phyloP scores from a whole-genome alignment of 2,797 vertebrate genomes.

The Orientallactaga sibirica region DNA sequence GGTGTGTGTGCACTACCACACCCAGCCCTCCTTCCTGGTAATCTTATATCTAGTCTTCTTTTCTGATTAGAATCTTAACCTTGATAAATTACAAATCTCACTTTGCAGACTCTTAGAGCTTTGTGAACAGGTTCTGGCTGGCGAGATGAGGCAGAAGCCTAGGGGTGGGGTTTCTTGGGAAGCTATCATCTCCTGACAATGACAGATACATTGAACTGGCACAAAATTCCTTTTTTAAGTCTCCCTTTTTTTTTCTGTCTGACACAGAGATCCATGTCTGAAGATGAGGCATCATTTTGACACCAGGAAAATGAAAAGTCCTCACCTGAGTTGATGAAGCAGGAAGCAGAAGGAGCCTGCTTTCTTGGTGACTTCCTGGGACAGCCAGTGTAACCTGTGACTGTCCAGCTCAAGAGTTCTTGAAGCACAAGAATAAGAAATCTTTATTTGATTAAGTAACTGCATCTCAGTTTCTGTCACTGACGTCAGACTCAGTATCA shows the following conservation, averaged over 20 bases:
- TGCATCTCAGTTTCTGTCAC: not conserved
- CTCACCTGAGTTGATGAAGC: not conserved
- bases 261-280: not conserved
- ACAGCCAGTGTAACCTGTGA: not conserved
- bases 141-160: not conserved
- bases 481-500: not conserved
- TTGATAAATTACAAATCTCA: not conserved
- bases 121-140: not conserved
- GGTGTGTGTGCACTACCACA: not conserved
- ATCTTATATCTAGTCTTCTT: not conserved
- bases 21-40: not conserved
- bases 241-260: not conserved
- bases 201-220: not conserved
- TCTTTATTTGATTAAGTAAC: not conserved
- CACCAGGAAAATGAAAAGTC: not conserved
- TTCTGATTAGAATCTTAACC: not conserved
- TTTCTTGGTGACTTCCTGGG: not conserved
- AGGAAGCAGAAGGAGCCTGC: not conserved
- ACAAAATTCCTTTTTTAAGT: not conserved
- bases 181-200: not conserved
- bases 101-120: not conserved
- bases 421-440: not conserved
- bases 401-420: not conserved
- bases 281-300: not conserved
- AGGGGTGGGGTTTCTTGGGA: not conserved